Evolutionary conservation across 2,113 vertebrate species (phyloP), one percentile per base, ranked within the genome.

Genomic region (Tragelaphus buxtoni): DNA sequence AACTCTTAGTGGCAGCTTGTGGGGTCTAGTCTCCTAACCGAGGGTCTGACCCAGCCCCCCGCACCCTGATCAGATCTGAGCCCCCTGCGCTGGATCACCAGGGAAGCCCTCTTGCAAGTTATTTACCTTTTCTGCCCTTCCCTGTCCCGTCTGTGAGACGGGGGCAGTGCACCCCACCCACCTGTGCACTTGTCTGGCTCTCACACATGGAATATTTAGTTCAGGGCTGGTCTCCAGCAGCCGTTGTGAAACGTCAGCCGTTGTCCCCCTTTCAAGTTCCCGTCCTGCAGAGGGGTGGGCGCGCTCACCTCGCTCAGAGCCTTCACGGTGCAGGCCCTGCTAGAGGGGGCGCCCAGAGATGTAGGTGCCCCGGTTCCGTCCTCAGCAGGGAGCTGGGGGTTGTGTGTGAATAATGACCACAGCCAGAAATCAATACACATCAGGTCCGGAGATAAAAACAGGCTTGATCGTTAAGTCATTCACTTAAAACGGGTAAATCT

Each of bases 171-270:
- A 0, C 56, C 56, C 35, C 20, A 0, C n/a, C 47, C 6, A 22
- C 30, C 58, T 26, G 17, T 1, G 7, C 4, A 2, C 55, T 72
- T 9, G 69, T 11, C n/a, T 12, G 9, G 30, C 32, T 39, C 30
- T 0, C 0, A 22, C n/a, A 0, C 4, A 5, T 0, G 24, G 81
- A 32, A 4, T 18, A 1, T 13, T 39, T 2, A 5, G 42, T 30
- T 20, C 1, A 3, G 49, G n/a, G 49, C 14, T 49, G 58, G 94
- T 11, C 0, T 39, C 77, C 10, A 39, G 84, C 9, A 42, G 51
- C 30, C 12, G 51, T 72, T 18, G 16, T 5, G 42, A 72, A 49
- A 47, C 6, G 2, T 22, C 79, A 35, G 18, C 69, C 1, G 0
- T 3, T 14, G 39, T 47, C 28, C 90, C 53, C 28, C 90, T 47